Conservation (phyloP, 2,888 invertebrate species). For the Bedellia somnulentella region DNA sequence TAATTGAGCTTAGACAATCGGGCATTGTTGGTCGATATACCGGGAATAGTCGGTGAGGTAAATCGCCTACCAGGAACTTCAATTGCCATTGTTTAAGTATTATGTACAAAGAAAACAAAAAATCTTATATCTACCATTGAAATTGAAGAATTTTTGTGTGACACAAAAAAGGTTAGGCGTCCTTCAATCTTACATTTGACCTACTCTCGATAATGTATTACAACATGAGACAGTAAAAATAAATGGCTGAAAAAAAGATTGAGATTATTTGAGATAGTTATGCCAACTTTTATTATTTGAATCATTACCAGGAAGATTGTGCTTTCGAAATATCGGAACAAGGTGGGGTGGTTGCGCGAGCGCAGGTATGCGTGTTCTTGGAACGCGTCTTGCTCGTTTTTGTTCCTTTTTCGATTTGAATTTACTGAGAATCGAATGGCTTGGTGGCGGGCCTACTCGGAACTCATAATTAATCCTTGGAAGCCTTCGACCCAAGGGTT, state of each 20-base stretch:
- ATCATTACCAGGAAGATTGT: too few relatives aligned
- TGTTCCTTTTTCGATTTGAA: constrained; percentile 58
- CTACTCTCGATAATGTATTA: too few relatives aligned
- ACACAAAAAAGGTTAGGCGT: too few relatives aligned
- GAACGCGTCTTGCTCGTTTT: constrained; percentile 49
- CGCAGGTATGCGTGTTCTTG: constrained; percentile 54
- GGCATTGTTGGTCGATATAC: constrained; percentile 36
- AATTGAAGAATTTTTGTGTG: too few relatives aligned
- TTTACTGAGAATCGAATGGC: constrained; percentile 55
- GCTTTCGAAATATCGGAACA: too few relatives aligned
- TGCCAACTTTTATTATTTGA: too few relatives aligned
- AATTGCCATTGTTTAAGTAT: constrained; percentile 34
- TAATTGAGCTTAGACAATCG: constrained; percentile 31
- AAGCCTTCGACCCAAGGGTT: constrained; percentile 55
- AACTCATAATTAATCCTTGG: constrained; percentile 60
- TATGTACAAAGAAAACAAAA: too few relatives aligned
- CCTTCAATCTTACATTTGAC: too few relatives aligned
- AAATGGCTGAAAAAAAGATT: too few relatives aligned
- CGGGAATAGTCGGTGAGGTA: constrained; percentile 22
- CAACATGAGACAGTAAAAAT: too few relatives aligned
- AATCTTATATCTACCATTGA: too few relatives aligned
- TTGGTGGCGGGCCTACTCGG: constrained; percentile 57
- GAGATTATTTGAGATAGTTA: too few relatives aligned
- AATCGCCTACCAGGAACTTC: constrained; percentile 37
- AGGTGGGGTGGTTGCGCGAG: constrained; percentile 13